phyloP scores from a whole-genome alignment of 2,797 vertebrate species.

The Geotria australis region DNA sequence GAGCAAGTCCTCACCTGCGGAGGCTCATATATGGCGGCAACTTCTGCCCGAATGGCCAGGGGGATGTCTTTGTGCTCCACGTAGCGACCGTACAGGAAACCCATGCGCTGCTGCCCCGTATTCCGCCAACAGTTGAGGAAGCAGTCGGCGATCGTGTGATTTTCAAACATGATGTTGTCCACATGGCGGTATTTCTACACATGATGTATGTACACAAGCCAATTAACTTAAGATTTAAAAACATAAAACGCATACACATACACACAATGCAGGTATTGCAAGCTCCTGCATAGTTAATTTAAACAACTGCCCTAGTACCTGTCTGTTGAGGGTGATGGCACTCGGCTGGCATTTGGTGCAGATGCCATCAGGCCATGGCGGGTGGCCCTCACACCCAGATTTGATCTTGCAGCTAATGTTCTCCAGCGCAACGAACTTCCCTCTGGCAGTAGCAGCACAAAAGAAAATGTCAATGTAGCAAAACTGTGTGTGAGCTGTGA shows the following conservation, averaged over 20 bases:
- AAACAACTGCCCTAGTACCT: slow-evolving; percentile 6
- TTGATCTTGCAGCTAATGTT: slow-evolving; percentile 99
- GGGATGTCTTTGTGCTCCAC: slow-evolving; percentile 95
- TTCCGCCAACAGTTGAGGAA: slow-evolving; percentile 98
- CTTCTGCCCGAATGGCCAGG: slow-evolving; percentile 66
- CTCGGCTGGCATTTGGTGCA: slow-evolving; percentile 97
- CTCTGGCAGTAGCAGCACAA: slow-evolving; percentile 17
- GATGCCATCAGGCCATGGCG: slow-evolving; percentile 88
- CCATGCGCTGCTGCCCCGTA: slow-evolving; percentile 73
- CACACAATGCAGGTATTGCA: too few relatives aligned
- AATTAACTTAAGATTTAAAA: too few relatives aligned
- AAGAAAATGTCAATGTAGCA: not conserved
- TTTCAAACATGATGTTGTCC: slow-evolving; percentile 99
- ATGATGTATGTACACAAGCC: too few relatives aligned
- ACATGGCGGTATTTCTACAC: slow-evolving; percentile 86
- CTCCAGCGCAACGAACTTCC: slow-evolving; percentile 87
- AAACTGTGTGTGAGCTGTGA: not conserved
- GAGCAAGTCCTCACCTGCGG: slow-evolving; percentile 35
- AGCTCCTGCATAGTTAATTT: not conserved
- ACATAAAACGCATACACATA: too few relatives aligned
- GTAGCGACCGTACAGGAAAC: slow-evolving; percentile 67
- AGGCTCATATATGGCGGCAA: slow-evolving; percentile 85
- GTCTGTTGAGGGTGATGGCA: slow-evolving; percentile 83
- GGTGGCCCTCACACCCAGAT: slow-evolving; percentile 85
- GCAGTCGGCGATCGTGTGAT: slow-evolving; percentile 84